Base-by-base conservation (phyloP, 1,140 invertebrate species). In the Magallana angulata region DNA sequence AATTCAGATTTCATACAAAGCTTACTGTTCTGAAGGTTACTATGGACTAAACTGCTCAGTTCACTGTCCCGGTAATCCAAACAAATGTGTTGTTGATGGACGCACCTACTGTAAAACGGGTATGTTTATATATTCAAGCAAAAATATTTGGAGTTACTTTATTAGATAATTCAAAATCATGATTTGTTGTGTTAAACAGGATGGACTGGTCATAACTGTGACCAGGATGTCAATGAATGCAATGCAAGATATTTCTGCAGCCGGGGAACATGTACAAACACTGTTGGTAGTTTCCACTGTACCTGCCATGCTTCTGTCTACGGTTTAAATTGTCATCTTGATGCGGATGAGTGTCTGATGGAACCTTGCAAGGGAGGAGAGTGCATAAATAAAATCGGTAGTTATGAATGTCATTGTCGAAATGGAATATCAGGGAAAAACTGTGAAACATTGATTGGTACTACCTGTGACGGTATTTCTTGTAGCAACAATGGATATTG, bases 161-260 rank as follows among this genome's bases (percentile, higher is more conserved):
- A 48, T 48, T 48, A 48, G 36, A 48, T 48, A 48, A 48, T 48
- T 48, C 36, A 1, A 48, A 30, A 80, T 9, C 3, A 48, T 57
- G 24, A 16, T 58, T 83, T 2, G 2, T 83, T 83, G 18, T 60
- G 7, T 7, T 14, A 24, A 57, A 9, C 16, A 84, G 82, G 82
- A 8, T 84, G 82, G 82, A 7, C 9, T 36, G 82, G 82, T 7
- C 8, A 7, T 7, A 59, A 84, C 57, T 84, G 82, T 84, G 82
- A 84, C 14, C 16, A 84, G n/a, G 87, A 88, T 36, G 18, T 85
- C 12, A 85, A 88, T 58, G 87, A 88, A 68, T 88, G 87, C 14
- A 8, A 57, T 57, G 57, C 12, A 2, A 57, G 11, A 16, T 18
- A 18, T 12, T 56, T 85, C 14, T 85, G 84, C 58, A 59, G 80